Base-by-base conservation (phyloP, 2,797 vertebrate species). In the Oophaga sylvatica region DNA sequence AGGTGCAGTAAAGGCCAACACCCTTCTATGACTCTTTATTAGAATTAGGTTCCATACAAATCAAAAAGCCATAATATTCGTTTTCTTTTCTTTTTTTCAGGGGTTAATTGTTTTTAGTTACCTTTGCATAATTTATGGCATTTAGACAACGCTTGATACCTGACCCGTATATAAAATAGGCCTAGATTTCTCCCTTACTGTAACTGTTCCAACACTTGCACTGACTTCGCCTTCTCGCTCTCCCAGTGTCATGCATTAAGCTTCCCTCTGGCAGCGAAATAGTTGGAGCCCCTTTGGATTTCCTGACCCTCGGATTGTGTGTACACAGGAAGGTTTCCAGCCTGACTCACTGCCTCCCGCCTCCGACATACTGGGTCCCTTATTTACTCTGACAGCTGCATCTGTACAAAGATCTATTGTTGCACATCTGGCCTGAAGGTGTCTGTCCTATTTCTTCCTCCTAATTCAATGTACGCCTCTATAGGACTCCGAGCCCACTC, bases 341-440 rank as follows among this genome's bases (percentile, higher is more conserved):
- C 57, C 83, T 89, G 87, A 86, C 70, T 89, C 88, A 86, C 80
- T 81, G 83, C 71, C 84, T 89, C 84, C 71, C 73, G 71, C 83
- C 83, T 80, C 88, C 84, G 70, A 41, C 84, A 81, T 76, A 78
- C 84, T 82, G 75, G 76, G 19, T 48, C 73, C 79, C 83, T 71
- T 70, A 86, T 76, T 86, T 82, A 86, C 70, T 83, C 59, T 82
- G 88, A 89, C 88, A 89, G 88, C 88, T 89, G 88, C 88, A 86
- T 86, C 80, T 86, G 80, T 41, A 89, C 88, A 89, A 86, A 89
- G 88, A 80, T 76, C 80, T 78, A 82, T 89, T 89, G 88, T 89
- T 89, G 80, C 84, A 89, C 88, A 89, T 89, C 84, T 89, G 88
- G 84, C 84, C 70, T 81, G 71, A 86, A 89, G 84, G 84, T 86